phyloP scores from a whole-genome alignment of 2,797 vertebrate genomes.

The Hafferia zeledoni region DNA sequence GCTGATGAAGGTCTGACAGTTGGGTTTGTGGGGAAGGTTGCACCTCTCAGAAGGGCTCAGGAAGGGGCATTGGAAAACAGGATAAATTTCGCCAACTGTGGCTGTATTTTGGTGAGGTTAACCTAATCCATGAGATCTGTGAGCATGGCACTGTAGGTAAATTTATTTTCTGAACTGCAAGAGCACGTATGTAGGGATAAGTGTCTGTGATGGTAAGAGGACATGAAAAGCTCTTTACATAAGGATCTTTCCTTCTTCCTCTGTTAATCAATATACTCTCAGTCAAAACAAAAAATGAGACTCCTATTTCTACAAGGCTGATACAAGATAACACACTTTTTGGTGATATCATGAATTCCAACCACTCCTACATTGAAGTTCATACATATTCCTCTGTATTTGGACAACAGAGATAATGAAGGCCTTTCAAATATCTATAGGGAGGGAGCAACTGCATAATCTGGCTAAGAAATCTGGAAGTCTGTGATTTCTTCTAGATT shows the following conservation, averaged over 20 bases:
- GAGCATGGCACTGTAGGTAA: background rate
- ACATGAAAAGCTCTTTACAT: background rate
- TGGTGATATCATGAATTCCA: background rate
- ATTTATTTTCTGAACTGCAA: background rate
- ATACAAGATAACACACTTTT: background rate
- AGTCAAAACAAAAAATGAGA: background rate
- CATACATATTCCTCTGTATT: background rate
- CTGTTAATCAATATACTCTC: background rate
- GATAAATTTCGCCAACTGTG: background rate
- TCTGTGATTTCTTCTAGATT: background rate
- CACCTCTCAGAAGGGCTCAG: background rate
- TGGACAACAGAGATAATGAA: background rate
- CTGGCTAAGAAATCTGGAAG: background rate
- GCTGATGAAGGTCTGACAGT: background rate
- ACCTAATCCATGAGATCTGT: background rate
- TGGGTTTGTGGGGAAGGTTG: background rate
- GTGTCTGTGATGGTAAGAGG: background rate
- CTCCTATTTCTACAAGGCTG: background rate
- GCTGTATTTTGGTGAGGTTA: background rate
- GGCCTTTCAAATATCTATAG: background rate
- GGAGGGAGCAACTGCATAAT: background rate
- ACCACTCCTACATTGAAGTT: background rate
- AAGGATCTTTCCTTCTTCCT: background rate
- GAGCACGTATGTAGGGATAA: accelerated
- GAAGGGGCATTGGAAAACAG: accelerated